Base-by-base conservation (phyloP, 1,140 invertebrate species). In the Euwallacea similis region DNA sequence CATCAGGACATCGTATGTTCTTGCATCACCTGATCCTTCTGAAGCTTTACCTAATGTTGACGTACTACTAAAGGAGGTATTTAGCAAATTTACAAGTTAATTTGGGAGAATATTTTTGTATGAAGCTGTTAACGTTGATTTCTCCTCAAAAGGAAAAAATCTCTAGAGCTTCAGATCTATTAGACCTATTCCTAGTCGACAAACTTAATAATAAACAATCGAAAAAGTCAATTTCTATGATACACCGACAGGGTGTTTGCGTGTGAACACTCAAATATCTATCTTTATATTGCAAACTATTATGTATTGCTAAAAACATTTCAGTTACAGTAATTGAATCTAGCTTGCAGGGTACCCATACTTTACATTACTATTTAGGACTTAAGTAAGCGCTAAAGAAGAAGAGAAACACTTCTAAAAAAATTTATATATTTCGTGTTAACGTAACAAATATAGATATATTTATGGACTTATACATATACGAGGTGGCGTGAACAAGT, bases 381-480 rank as follows among this genome's bases (percentile, higher is more conserved):
- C 21, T 33, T 33, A 33, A 33, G 21, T 33, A 33, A 33, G 4
- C 21, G 21, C 21, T 33, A 33, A 33, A 33, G 21, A 33, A 33
- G 21, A 33, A 33, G 21, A 33, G 21, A 33, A 33, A 33, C 21
- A 33, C 10, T 65, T 50, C 33, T 33, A 42, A 46, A 63, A 63
- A 43, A 67, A 55, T 58, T 13, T 66, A 54, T 69, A 69, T 69
- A 61, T 61, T 61, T 53, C 58, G 44, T 69, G 56, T 69, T 69
- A 69, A 53, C 42, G 44, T 69, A 69, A 69, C 65, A 67, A 69
- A 69, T 69, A 69, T 69, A 69, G 66, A 69, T 60, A 69, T 69
- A 69, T 69, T 69, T 69, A 69, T 69, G 61, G 55, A 15, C 13
- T 10, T 50, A 50, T 50, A 50, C 46, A 50, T 13, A 50, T 11